Percentiles rank a stretch among this genome's conserved stretches.
Conservation (phyloP, 2,113 vertebrate genomes). For the Anser brachyrhynchus region DNA sequence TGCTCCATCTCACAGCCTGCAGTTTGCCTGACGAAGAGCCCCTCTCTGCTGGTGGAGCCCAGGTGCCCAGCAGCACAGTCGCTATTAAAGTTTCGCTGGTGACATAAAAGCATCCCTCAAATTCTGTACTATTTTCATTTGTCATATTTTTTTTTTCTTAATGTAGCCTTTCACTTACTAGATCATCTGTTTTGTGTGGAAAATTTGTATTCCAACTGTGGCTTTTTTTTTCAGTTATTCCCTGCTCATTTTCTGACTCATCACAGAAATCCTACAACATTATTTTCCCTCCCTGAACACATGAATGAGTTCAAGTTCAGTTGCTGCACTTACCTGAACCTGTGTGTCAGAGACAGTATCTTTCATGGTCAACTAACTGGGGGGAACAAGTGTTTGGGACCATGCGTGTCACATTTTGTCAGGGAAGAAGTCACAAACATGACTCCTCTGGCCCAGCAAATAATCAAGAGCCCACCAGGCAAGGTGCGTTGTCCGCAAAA, state of each 20-base stretch:
- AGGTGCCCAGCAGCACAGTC: background rate
- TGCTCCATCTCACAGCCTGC: background rate
- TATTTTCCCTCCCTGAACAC: background rate
- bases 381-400: background rate
- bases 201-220: background rate
- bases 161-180: background rate
- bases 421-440: background rate
- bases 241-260: accelerated
- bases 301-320: background rate
- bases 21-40: accelerated
- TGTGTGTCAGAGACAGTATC: background rate
- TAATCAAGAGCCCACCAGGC: background rate
- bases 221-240: background rate
- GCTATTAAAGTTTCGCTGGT: background rate
- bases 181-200: background rate
- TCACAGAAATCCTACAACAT: background rate
- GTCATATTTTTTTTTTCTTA: background rate
- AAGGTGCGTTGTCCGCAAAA: background rate
- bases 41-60: background rate
- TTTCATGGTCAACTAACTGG: background rate
- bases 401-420: background rate
- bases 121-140: background rate
- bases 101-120: background rate
- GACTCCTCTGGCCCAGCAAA: background rate
- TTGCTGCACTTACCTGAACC: background rate